Percentiles rank a stretch among this genome's conserved stretches.
These are phyloP conservation scores for Beaufortia kweichowensis DNA, from an alignment of 2,113 vertebrate species.

Conservation along the genomic window DNA sequence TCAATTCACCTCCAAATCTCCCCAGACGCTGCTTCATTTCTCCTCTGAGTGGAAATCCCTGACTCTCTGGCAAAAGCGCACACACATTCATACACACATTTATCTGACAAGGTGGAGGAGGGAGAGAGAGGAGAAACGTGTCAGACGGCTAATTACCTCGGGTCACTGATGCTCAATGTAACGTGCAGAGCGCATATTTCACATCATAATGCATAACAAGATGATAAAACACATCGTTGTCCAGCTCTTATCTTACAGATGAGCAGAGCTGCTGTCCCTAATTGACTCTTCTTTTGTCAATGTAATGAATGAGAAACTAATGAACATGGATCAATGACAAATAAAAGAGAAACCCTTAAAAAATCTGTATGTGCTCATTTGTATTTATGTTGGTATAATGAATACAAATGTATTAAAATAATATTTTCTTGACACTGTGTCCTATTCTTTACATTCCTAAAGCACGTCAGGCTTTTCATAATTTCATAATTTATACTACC, in stretches of 20 bases:
- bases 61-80: slow-evolving; percentile 80
- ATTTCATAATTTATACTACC: no score
- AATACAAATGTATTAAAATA: neutral
- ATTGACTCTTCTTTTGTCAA: neutral
- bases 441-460: no score
- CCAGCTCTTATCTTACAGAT: neutral
- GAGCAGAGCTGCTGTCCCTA: neutral
- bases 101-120: slow-evolving; percentile 58
- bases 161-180: slow-evolving; percentile 71
- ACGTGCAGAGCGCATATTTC: slow-evolving; percentile 62
- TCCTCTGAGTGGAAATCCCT: slow-evolving; percentile 83
- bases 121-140: slow-evolving; percentile 67
- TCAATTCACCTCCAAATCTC: slow-evolving; percentile 73
- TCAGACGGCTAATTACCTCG: slow-evolving; percentile 77
- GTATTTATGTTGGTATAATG: neutral
- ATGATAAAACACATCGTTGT: neutral
- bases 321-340: neutral
- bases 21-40: slow-evolving; percentile 76
- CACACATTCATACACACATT: slow-evolving; percentile 66
- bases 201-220: neutral
- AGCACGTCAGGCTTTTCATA: no score
- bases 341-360: neutral
- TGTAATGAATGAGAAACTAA: neutral
- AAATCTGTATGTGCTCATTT: neutral
- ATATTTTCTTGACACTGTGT: no score